Evolutionary conservation across 2,888 invertebrate genomes (phyloP), one percentile per base, ranked within the genome.

Genomic region (Campoplex capitator): DNA sequence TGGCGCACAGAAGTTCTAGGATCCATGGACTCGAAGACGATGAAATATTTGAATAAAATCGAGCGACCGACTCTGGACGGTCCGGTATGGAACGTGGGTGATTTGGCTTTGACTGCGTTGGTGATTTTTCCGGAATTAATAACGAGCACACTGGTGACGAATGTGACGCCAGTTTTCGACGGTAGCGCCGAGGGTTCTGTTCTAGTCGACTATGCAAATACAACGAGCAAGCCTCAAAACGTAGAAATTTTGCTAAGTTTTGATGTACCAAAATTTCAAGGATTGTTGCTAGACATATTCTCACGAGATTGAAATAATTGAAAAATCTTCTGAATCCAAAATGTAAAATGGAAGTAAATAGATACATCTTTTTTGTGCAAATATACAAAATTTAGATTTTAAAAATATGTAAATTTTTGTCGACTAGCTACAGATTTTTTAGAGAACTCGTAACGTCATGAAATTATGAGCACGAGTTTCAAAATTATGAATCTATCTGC

Each of bases 1-100:
- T 96, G 96, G 96, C 94, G 96, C 9, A 91, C 93, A 2, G 90
- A 95, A 18, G 93, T 93, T 0, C 92, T 96, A 13, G 96, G 95
- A 0, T 90, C 90, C 0, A 90, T 94, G 16, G 84, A 92, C 2
- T 94, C 94, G 3, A 92, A 94, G 35, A 92, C 92, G 51, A 93
- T 96, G 1, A 90, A 94, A 18, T 92, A 96, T 67, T 89, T 96
- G 54, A 96, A 96, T 90, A 90, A 92, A 84, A 95, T 95, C 1
- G 96, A 96, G 88, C 16, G n/a, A 48, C 71, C 67, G 16, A 68
- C 65, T 42, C 28, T 82, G 6, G 8, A 28, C 0, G 48, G n/a
- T 2, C 6, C 48, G 13, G 6, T 45, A 0, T 94, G 93, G 93
- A 3, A 6, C 2, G 38, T 89, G 28, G 88, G 91, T 1, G 94